A percentile compares a stretch with the other conserved stretches of the same genome.
phyloP scores from a whole-genome alignment of 2,888 invertebrate species.

The Mongoloraphidia duomilia region DNA sequence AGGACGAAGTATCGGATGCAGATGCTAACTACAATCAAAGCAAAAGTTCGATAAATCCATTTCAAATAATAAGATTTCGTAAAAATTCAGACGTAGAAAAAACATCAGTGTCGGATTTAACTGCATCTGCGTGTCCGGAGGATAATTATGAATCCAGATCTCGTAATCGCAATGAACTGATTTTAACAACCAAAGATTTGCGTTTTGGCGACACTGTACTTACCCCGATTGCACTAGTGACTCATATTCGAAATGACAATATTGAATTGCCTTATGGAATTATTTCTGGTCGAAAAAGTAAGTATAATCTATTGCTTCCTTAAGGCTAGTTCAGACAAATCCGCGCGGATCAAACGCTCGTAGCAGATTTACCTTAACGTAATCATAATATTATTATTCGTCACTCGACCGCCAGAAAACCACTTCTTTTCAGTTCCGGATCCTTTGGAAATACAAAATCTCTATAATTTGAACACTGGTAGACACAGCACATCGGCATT shows the following conservation, averaged over 20 bases:
- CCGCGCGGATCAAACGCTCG: no score
- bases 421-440: no score
- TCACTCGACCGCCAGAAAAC: not conserved
- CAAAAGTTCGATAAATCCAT: not conserved
- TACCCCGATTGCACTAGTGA: not conserved
- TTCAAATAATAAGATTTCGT: not conserved
- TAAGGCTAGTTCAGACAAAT: no score
- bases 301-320: no score
- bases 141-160: not conserved
- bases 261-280: no score
- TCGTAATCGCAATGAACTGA: not conserved
- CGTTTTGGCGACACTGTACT: constrained; percentile 2
- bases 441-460: no score
- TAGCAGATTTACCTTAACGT: no score
- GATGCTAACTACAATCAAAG: not conserved
- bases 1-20: not conserved
- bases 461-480: no score
- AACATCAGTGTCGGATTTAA: not conserved
- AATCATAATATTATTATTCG: no score
- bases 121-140: not conserved
- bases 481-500: no score
- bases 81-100: not conserved
- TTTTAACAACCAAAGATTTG: not conserved
- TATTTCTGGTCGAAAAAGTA: no score
- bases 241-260: not conserved